phyloP scores from a whole-genome alignment of 1,140 invertebrate species.

The Drosophila paulistorum region DNA sequence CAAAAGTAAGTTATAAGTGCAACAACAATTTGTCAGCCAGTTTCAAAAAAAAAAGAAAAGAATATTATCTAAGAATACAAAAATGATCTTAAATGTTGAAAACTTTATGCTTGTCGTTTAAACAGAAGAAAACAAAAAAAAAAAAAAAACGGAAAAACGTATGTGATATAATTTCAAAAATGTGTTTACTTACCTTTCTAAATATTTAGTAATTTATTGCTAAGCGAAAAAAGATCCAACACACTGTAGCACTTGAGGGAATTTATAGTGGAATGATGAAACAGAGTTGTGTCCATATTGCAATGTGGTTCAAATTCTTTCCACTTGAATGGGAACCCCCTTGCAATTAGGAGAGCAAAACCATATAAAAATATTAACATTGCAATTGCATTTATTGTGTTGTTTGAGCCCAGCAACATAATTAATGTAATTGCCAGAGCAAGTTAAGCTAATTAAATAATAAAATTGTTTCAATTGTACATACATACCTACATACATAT shows the following conservation, averaged over 20 bases:
- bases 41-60: constrained; percentile 2
- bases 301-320: constrained; percentile 44
- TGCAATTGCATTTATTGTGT: constrained; percentile 74
- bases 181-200: constrained; percentile 60
- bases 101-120: constrained; percentile 61
- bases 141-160: constrained; percentile 44
- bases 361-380: constrained; percentile 27
- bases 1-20: not conserved
- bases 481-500: constrained; percentile 18
- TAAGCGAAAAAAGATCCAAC: constrained; percentile 15
- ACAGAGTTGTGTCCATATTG: constrained; percentile 49
- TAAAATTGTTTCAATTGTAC: constrained; percentile 19
- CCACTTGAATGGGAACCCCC: constrained; percentile 34
- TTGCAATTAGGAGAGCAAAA: constrained; percentile 45
- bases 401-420: constrained; percentile 80
- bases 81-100: constrained; percentile 48
- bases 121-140: constrained; percentile 38
- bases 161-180: constrained; percentile 80
- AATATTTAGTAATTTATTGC: constrained; percentile 36
- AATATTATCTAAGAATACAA: not conserved
- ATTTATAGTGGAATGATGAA: constrained; percentile 11
- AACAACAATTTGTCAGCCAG: constrained; percentile 47
- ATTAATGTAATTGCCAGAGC: constrained; percentile 69
- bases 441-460: constrained; percentile 12
- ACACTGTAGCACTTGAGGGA: constrained; percentile 36